These are phyloP conservation scores for Ardeotis arabs DNA, from an alignment of 2,113 vertebrate species.

Conservation along the genomic window DNA sequence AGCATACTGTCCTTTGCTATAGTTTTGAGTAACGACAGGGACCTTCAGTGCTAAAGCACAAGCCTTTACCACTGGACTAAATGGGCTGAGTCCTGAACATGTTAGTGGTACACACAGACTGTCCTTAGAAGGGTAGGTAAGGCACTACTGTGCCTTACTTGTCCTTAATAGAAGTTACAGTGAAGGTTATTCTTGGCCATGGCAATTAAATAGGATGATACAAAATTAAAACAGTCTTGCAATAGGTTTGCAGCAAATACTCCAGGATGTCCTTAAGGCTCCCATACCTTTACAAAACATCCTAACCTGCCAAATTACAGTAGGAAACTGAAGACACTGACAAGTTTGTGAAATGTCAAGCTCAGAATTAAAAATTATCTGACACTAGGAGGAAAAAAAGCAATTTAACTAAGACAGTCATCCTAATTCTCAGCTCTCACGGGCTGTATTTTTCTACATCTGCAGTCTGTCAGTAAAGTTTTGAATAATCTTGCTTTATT, in stretches of 20 bases:
- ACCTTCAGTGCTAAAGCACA: neutral
- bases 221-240: neutral
- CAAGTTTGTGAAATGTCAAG: neutral
- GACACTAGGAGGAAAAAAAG: neutral
- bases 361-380: neutral
- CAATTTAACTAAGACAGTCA: neutral
- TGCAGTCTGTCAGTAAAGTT: neutral
- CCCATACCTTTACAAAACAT: neutral
- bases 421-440: neutral
- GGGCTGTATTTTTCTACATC: neutral
- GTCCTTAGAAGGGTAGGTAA: neutral
- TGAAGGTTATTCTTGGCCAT: neutral
- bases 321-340: neutral
- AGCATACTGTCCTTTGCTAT: neutral
- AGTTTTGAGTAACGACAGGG: neutral
- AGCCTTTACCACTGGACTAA: neutral
- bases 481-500: neutral
- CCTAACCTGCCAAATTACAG: neutral
- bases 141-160: neutral
- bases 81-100: accelerated
- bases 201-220: neutral
- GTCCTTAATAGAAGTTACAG: neutral
- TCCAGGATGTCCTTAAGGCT: neutral
- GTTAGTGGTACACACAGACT: accelerated
- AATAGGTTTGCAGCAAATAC: neutral